Base-by-base conservation (phyloP, 2,888 invertebrate species). In the Drosophila tripunctata region DNA sequence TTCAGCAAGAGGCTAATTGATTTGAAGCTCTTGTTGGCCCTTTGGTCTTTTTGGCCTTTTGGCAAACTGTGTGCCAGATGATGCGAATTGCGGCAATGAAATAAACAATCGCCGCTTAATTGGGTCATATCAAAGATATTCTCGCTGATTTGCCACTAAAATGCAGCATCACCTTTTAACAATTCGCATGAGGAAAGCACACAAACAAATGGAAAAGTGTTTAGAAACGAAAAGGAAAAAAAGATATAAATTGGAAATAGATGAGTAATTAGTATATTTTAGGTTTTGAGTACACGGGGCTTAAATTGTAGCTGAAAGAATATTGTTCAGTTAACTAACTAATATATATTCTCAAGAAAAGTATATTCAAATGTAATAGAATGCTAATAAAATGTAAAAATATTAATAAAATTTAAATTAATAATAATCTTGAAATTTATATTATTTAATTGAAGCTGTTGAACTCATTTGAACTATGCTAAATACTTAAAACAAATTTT, bases 1-100 rank as follows among this genome's bases (percentile, higher is more conserved):
- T 76, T 70, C 80, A 66, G 50, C 60, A 45, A 67, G 61, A 69
- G 78, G 78, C 81, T 82, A 82, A 82, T 82, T 82, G 81, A 87
- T 78, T 77, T 83, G 51, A 54, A 69, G 87, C 84, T 40, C 67
- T 27, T 27, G 58, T 66, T 70, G 63, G 74, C 68, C 74, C 60
- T 61, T 66, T 70, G 63, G 74, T 67, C 74, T 62, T 72, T 70
- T 52, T 52, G 30, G 47, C 45, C 41, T 57, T 63, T 27, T 57
- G 58, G 50, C 7, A 30, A 41, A 51, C 33, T 43, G 52, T 22
- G 10, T 24, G 48, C 27, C 63, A 60, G 75, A 60, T 63, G 69
- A 63, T 27, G 27, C 55, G 33, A 68, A 58, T 48, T 51, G 60
- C 14, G 48, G 54, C 56, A 61, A 55, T 64, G 41, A 63, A 44